These are phyloP conservation scores for Belgica antarctica DNA, from an alignment of 2,888 invertebrate genomes.

Conservation along the genomic window DNA sequence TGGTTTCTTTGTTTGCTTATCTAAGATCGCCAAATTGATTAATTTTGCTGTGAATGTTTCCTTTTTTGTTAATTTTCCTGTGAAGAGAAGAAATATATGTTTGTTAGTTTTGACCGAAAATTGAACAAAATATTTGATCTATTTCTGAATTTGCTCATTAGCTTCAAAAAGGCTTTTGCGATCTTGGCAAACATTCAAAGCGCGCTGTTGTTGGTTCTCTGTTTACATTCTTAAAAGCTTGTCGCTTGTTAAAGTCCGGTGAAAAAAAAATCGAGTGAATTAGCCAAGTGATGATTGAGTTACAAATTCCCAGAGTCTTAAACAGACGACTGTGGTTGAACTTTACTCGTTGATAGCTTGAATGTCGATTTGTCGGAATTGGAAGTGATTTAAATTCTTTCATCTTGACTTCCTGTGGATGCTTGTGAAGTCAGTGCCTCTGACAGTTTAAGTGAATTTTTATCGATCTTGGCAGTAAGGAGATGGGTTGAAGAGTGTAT, in stretches of 20 bases:
- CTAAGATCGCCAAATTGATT: background rate
- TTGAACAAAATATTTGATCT: background rate
- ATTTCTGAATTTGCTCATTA: conserved; percentile 9
- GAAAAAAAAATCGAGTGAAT: background rate
- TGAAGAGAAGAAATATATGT: background rate
- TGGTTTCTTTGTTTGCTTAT: no score
- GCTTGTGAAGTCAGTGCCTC: no score
- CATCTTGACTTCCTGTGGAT: no score
- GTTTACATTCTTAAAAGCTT: background rate
- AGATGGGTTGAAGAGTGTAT: no score
- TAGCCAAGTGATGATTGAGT: background rate
- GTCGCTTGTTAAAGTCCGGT: background rate
- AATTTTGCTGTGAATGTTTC: background rate
- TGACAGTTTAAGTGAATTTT: no score
- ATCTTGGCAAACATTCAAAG: conserved; percentile 29
- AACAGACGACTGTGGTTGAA: background rate
- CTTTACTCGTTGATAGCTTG: background rate
- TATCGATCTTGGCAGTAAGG: no score
- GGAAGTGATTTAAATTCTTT: no score
- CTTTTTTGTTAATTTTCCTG: background rate
- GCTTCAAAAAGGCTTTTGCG: background rate
- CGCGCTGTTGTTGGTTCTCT: no score
- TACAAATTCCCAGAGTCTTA: background rate
- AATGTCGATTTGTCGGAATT: background rate
- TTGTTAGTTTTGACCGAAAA: background rate